phyloP scores from a whole-genome alignment of 2,113 vertebrate genomes.

The Neotragus moschatus region DNA sequence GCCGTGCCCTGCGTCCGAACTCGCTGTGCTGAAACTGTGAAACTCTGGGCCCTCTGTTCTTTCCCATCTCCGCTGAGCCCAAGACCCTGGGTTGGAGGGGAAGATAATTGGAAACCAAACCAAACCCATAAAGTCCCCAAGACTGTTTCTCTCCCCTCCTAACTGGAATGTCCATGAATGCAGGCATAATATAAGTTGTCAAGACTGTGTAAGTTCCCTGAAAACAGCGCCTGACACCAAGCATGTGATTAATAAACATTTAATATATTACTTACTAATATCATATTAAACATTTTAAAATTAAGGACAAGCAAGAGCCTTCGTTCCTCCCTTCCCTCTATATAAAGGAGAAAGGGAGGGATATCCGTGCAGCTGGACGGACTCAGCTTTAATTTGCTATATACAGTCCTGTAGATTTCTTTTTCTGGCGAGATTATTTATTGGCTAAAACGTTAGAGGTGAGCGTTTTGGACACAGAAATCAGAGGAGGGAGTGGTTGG shows the following conservation, averaged over 20 bases:
- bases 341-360: not conserved
- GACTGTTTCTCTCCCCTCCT: not conserved
- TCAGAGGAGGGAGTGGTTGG: not conserved
- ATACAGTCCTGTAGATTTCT: not conserved
- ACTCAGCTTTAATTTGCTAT: not conserved
- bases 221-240: not conserved
- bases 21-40: not conserved
- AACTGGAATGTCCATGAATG: not conserved
- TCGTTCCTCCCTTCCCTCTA: not conserved
- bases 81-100: not conserved
- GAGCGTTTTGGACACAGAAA: not conserved
- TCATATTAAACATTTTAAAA: not conserved
- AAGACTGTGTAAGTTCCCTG: not conserved
- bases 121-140: not conserved
- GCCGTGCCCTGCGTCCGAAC: not conserved
- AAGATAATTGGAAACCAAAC: not conserved
- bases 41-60: not conserved
- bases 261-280: not conserved
- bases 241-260: not conserved
- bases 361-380: not conserved
- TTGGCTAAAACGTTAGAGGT: not conserved
- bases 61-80: not conserved
- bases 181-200: not conserved
- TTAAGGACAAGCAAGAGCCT: not conserved
- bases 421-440: not conserved